Base-by-base conservation (phyloP, 1,140 invertebrate species). In the Phenacoccus solenopsis region DNA sequence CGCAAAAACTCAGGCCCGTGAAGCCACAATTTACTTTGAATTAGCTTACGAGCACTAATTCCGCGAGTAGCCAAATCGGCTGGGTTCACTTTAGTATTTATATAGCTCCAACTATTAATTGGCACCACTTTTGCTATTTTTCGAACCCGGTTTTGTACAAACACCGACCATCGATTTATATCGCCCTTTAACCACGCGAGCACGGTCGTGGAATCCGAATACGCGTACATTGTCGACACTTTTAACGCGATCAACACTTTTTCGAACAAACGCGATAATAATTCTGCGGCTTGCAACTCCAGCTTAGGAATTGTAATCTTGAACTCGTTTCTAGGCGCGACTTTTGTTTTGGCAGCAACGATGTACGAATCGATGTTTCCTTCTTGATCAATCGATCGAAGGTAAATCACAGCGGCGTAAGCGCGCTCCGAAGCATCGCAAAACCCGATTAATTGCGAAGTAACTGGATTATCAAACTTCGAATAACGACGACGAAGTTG, bases 101-200 rank as follows among this genome's bases (percentile, higher is more conserved):
- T 70, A 56, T 78, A 75, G 0, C 28, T 16, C 76, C 76, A 78
- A 1, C 73, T 20, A 28, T 56, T 32, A 0, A 68, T 9, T 9
- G 21, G 27, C 5, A 71, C n/a, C 0, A 57, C 9, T 1, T 27
- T 28, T 0, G n/a, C 24, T 9, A 70, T 64, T 20, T 59, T 20
- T 13, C 28, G n/a, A 5, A 70, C 70, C 1, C 59, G 59, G 27
- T 70, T 67, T 0, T 56, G 32, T 0, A 70, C 61, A 27, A 70
- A 70, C 13, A 68, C 74, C 56, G 77, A 75, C 75, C 76, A 78
- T 35, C 61, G 70, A 25, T 30, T 72, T 21, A 73, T 67, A 0
- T 72, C 70, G 16, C 70, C 75, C 49, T 75, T 72, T 9, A 79
- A 57, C 78, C 78, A 79, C 1, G 74, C 74, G 4, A 79, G 70